phyloP scores from a whole-genome alignment of 1,140 invertebrate genomes.

The Uloborus diversus region DNA sequence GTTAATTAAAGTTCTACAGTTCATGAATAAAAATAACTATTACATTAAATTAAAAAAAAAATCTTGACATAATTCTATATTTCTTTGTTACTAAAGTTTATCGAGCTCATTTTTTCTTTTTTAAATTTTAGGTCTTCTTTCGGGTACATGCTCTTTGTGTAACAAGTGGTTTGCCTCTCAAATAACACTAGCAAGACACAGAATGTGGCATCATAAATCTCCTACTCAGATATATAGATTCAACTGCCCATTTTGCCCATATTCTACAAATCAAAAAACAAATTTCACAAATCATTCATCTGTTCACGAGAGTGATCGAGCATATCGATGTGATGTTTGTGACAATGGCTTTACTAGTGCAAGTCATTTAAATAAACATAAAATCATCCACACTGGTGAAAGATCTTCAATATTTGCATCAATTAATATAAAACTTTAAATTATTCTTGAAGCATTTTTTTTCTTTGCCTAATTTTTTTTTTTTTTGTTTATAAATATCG shows the following conservation, averaged over 20 bases:
- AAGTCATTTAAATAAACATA: constrained; percentile 17
- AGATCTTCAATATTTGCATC: background rate
- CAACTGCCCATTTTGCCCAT: constrained; percentile 22
- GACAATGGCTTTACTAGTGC: constrained; percentile 15
- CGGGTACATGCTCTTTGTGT: constrained; percentile 3
- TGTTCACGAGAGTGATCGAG: constrained; percentile 3
- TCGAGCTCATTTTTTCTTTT: no score
- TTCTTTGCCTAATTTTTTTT: background rate
- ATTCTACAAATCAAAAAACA: constrained; percentile 14
- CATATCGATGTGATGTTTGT: constrained; percentile 2
- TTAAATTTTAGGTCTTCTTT: background rate
- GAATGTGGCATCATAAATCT: constrained; percentile 36
- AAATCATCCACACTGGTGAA: constrained; percentile 37
- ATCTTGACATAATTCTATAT: no score
- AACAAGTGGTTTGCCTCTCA: constrained; percentile 17
- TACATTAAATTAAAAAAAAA: no score
- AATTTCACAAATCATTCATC: constrained; percentile 26
- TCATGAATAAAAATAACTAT: no score
- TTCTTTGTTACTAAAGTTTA: no score
- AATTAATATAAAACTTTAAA: background rate
- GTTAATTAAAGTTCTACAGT: no score
- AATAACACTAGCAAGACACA: constrained; percentile 16
- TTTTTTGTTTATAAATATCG: no score
- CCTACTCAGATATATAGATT: background rate
- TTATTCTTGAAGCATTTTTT: background rate